Evolutionary conservation across 2,113 vertebrate genomes (phyloP).

Genomic region (Myiagra hebetior): DNA sequence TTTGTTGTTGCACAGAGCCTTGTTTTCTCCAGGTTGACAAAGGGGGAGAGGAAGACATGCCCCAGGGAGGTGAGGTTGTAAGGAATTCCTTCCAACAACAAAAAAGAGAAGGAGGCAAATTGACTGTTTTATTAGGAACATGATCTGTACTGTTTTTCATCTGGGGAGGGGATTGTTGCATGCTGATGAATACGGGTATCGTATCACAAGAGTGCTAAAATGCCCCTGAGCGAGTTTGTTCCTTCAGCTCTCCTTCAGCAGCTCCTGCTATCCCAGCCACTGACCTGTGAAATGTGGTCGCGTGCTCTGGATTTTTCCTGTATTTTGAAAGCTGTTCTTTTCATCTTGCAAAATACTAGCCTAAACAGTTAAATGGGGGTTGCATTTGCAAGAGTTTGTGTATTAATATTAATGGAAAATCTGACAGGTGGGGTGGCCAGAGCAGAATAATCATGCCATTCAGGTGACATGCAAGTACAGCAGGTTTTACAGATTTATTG

Average conservation of each 20-base stretch:
- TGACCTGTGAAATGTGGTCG: slow-evolving; percentile 59
- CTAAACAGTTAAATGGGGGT: slow-evolving; percentile 18
- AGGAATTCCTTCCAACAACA: slow-evolving; percentile 36
- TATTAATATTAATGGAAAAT: slow-evolving; percentile 24
- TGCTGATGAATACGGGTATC: slow-evolving; percentile 57
- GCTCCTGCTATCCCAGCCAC: slow-evolving; percentile 18
- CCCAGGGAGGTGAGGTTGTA: neutral
- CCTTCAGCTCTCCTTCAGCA: slow-evolving; percentile 49
- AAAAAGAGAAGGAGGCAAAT: slow-evolving; percentile 55
- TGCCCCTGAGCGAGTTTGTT: slow-evolving; percentile 45
- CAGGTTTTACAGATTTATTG: neutral
- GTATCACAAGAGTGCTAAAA: slow-evolving; percentile 61
- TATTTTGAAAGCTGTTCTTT: slow-evolving; percentile 53
- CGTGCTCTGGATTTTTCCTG: neutral
- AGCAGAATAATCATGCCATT: neutral
- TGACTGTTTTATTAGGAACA: slow-evolving; percentile 64
- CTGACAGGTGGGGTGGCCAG: rapidly evolving
- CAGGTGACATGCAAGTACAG: neutral
- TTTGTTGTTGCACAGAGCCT: neutral
- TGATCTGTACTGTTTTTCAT: slow-evolving; percentile 55
- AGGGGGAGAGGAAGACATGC: neutral
- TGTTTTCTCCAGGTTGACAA: slow-evolving; percentile 1
- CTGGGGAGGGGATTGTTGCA: slow-evolving; percentile 46
- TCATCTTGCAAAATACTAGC: neutral
- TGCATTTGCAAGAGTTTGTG: neutral